Percentiles rank a stretch among this genome's conserved stretches.
phyloP scores from a whole-genome alignment of 2,797 vertebrate species.

The Melanotaenia nigrans region DNA sequence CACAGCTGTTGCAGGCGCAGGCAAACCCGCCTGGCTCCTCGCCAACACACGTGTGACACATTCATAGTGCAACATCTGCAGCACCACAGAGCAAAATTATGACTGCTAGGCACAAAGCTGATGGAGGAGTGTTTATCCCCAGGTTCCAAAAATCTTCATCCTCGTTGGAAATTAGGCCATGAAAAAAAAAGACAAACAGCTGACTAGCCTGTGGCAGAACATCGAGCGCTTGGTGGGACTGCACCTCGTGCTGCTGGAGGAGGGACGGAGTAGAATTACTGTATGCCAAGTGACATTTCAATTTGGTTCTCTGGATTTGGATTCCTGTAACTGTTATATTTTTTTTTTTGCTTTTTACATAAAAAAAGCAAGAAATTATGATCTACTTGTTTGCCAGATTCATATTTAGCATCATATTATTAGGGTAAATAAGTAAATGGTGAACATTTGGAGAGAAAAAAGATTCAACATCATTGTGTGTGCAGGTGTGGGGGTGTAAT shows the following conservation, averaged over 20 bases:
- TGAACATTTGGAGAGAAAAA: too few relatives aligned
- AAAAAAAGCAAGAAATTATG: background rate
- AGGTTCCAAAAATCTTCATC: constrained; percentile 62
- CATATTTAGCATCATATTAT: too few relatives aligned
- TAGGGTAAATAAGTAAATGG: too few relatives aligned
- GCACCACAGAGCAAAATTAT: constrained; percentile 14
- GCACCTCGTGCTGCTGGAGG: constrained; percentile 56
- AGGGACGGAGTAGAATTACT: constrained; percentile 30
- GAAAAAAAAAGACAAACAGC: constrained; percentile 67
- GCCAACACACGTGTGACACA: constrained; percentile 27
- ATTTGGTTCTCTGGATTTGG: constrained; percentile 38
- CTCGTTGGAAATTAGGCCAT: constrained; percentile 73
- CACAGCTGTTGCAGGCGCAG: constrained; percentile 26
- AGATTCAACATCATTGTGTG: too few relatives aligned
- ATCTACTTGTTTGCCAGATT: background rate
- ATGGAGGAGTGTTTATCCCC: constrained; percentile 56
- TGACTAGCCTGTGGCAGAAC: constrained; percentile 75
- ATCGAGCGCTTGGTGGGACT: constrained; percentile 60
- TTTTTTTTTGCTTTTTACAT: background rate
- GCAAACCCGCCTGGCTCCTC: constrained; percentile 31
- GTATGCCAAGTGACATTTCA: constrained; percentile 43
- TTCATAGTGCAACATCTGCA: constrained; percentile 32
- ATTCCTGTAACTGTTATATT: background rate
- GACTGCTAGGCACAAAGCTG: constrained; percentile 39
- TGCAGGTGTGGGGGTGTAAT: too few relatives aligned